Percentiles rank a stretch among this genome's conserved stretches.
Conservation (phyloP, 2,888 invertebrate genomes). For the Podabrus alpinus region DNA sequence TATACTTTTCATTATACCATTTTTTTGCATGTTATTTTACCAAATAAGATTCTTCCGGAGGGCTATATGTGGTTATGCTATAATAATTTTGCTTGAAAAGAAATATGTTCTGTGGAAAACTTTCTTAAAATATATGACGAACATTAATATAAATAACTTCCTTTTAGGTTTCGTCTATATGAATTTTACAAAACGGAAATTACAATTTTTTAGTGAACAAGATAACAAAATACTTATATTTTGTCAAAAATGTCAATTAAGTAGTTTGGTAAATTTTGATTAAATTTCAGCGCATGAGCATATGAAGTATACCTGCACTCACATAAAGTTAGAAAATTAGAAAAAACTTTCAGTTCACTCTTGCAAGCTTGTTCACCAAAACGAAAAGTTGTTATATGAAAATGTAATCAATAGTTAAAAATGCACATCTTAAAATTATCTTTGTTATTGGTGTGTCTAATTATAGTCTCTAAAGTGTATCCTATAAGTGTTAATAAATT, state of each 20-base stretch:
- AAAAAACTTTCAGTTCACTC: slow-evolving; percentile 19
- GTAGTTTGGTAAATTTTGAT: background rate
- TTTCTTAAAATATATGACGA: background rate
- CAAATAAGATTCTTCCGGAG: background rate
- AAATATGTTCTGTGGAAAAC: background rate
- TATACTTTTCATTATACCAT: no score
- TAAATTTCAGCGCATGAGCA: slow-evolving; percentile 23
- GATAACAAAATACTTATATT: background rate
- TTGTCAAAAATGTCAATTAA: background rate
- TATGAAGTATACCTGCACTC: background rate
- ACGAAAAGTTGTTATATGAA: background rate
- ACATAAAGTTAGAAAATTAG: slow-evolving; percentile 24
- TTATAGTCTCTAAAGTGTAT: background rate
- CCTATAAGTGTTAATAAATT: background rate
- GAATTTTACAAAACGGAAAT: background rate
- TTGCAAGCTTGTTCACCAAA: background rate
- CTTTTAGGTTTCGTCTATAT: background rate
- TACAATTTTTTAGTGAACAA: background rate
- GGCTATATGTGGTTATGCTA: background rate
- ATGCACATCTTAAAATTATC: background rate
- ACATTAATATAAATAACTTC: background rate
- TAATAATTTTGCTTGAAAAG: background rate
- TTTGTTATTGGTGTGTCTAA: background rate
- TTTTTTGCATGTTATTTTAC: background rate
- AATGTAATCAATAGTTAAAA: background rate